Percentiles rank a stretch among this genome's conserved stretches.
Conservation (phyloP, 1,140 invertebrate species). For the Psix sp. region DNA sequence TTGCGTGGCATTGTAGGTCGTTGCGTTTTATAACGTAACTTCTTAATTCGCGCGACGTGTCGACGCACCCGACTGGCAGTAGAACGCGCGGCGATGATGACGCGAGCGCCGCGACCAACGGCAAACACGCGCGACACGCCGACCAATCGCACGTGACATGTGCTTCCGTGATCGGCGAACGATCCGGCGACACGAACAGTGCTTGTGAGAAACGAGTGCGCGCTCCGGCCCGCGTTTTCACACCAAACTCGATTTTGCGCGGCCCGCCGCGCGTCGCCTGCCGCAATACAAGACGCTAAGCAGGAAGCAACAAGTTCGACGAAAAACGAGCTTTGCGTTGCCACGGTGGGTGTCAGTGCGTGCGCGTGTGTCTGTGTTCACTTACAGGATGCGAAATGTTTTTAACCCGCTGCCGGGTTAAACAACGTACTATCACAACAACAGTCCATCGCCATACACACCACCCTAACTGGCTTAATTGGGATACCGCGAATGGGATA, state of each 20-base stretch:
- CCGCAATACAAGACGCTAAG: constrained; percentile 29
- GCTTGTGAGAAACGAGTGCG: constrained; percentile 33
- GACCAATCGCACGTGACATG: constrained; percentile 50
- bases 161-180: constrained; percentile 37
- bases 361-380: constrained; percentile 15
- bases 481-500: too few relatives aligned
- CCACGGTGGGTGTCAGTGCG: constrained; percentile 38
- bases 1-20: constrained; percentile 75
- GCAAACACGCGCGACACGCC: constrained; percentile 41
- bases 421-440: constrained; percentile 2
- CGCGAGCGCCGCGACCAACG: constrained; percentile 38
- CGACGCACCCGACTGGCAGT: constrained; percentile 50
- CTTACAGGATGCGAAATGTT: too few relatives aligned
- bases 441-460: too few relatives aligned
- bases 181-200: constrained; percentile 37
- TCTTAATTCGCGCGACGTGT: constrained; percentile 68
- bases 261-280: constrained; percentile 16
- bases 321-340: constrained; percentile 15
- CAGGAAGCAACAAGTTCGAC: constrained; percentile 41
- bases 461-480: too few relatives aligned
- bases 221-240: constrained; percentile 33
- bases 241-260: too few relatives aligned
- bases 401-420: background rate
- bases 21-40: constrained; percentile 74
- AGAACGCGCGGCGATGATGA: constrained; percentile 50